These are phyloP conservation scores for Ennomos fuscantarius DNA, from an alignment of 2,888 invertebrate genomes.

Conservation along the genomic window DNA sequence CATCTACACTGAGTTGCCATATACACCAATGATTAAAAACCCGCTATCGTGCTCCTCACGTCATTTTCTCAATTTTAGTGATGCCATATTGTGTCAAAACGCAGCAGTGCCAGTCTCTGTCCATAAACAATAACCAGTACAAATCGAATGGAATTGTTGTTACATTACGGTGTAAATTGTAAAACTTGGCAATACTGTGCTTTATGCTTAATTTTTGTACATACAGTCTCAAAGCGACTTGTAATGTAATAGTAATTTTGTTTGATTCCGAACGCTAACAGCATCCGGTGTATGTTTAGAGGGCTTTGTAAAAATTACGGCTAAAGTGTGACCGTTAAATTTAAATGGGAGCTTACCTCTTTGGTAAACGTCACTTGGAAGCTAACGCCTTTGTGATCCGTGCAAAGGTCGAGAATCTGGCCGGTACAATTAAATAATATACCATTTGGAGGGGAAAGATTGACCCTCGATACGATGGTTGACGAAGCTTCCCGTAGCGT, in stretches of 20 bases:
- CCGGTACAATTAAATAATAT: conserved; percentile 5
- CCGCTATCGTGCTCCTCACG: conserved; percentile 13
- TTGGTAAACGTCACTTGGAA: conserved; percentile 13
- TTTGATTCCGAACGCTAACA: conserved; percentile 47
- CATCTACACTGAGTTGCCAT: no score
- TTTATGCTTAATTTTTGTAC: conserved; percentile 65
- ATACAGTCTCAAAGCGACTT: conserved; percentile 59
- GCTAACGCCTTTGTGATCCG: conserved; percentile 12
- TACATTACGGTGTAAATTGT: conserved; percentile 50
- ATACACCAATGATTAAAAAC: conserved; percentile 34
- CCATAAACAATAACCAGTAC: conserved; percentile 55
- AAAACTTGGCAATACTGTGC: conserved; percentile 55
- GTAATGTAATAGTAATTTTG: conserved; percentile 58
- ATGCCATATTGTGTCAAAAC: not conserved
- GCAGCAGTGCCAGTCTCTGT: conserved; percentile 55
- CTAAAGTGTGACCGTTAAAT: conserved; percentile 32
- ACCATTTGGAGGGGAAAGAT: conserved; percentile 5
- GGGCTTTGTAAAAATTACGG: conserved; percentile 42
- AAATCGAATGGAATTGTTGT: conserved; percentile 56
- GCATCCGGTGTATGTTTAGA: conserved; percentile 59
- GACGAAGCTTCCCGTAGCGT: conserved; percentile 32
- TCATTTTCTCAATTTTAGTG: conserved; percentile 1
- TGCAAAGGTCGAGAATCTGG: not conserved
- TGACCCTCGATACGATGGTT: conserved; percentile 13
- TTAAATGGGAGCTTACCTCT: conserved; percentile 13